Conservation (phyloP, 1,140 invertebrate species). For the Euura saliciscinereae region DNA sequence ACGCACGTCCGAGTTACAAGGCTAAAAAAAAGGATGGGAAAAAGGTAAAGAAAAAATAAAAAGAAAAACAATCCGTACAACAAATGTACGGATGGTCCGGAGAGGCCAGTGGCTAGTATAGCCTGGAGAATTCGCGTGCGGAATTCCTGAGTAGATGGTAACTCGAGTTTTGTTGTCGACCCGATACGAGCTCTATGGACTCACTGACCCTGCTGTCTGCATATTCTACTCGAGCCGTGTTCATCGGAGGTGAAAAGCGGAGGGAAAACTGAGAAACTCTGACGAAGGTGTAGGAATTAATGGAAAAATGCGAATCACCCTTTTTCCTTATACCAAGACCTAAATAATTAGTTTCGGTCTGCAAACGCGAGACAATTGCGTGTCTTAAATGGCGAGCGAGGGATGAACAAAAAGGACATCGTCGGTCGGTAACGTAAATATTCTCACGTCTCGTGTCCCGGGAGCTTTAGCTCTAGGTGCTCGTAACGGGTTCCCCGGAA, state of each 20-base stretch:
- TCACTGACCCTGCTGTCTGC: neutral
- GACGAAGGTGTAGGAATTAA: too few species aligned
- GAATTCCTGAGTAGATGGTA: neutral
- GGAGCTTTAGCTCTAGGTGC: constrained; percentile 3
- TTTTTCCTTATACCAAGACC: neutral
- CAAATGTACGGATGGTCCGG: neutral
- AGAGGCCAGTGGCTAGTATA: neutral
- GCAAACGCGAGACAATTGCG: neutral
- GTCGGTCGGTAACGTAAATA: neutral
- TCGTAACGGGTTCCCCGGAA: neutral
- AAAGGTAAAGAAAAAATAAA: neutral
- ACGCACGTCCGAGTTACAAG: too few species aligned
- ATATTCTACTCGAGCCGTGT: too few species aligned
- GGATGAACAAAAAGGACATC: neutral
- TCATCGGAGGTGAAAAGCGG: too few species aligned
- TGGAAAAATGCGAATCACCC: too few species aligned
- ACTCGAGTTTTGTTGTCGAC: neutral
- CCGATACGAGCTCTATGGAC: neutral
- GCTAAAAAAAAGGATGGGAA: neutral
- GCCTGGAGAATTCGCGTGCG: neutral
- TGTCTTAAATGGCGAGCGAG: neutral
- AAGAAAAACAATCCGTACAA: neutral
- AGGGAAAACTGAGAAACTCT: too few species aligned
- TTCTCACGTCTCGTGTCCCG: neutral
- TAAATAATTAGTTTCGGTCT: neutral